Evolutionary conservation across 2,113 vertebrate species (phyloP), one percentile per base, ranked within the genome.

Genomic region (Pavo muticus): DNA sequence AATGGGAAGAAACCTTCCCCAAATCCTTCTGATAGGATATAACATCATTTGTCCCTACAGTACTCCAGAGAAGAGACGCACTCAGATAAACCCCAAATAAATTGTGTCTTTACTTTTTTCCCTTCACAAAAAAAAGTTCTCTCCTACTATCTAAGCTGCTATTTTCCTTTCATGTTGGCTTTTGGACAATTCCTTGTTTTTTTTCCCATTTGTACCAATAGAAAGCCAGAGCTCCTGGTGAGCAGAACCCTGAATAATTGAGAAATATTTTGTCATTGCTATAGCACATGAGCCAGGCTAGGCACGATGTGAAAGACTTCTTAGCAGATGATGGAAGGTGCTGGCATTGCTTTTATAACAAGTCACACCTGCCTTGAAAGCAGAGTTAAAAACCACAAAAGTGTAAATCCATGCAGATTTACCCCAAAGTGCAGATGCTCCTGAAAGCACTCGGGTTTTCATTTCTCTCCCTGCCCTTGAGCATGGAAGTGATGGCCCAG

Each of bases 281-380:
- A 1, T 10, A 15, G 27, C 42, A 25, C 7, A 30, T 0, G 1
- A 42, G 40, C 8, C 19, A 50, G 42, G 29, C 20, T 57, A 21
- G 48, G 19, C 11, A 44, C 77, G 19, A 3, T 8, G 29, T 5
- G 8, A 25, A 80, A 74, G 37, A 12, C 16, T 64, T 5, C 9
- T 32, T 56, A 0, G 0, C 27, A 77, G 68, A 14, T 15, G 32
- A 20, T 1, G 5, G 63, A 39, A 52, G 67, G 67, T 72, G 35
- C 3, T 16, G 39, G 14, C 40, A n/a, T 45, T 48, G 5, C 27
- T 52, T 56, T 25, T 0, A n/a, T 32, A 59, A 59, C 18, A 20
- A n/a, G 56, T n/a, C n/a, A 59, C 32, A n/a, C 30, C 56, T 59
- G 8, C 61, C 39, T 68, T 27, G 50, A 85, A 80, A 56, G 12